phyloP scores from a whole-genome alignment of 2,888 invertebrate species.

The Trissonchulus latispiculum region DNA sequence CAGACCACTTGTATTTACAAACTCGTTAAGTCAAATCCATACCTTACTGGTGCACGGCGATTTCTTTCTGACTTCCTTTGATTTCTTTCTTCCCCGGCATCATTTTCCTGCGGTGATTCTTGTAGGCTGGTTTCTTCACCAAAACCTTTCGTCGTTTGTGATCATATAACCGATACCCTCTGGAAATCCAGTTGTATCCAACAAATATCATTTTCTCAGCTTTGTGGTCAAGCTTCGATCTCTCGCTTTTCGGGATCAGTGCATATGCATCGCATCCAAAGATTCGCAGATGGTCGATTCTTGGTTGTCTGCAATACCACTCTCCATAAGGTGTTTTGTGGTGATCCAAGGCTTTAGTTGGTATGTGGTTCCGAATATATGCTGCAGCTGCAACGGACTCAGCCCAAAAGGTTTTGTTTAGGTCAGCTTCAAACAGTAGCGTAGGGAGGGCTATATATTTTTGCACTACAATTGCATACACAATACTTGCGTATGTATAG shows the following conservation, averaged over 20 bases:
- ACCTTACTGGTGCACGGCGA: too few species aligned
- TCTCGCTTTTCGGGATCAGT: not conserved
- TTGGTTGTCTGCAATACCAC: not conserved
- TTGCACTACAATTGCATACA: too few species aligned
- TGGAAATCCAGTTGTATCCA: not conserved
- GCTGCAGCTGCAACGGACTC: not conserved
- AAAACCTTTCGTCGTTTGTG: too few species aligned
- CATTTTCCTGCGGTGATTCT: too few species aligned
- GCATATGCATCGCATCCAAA: not conserved
- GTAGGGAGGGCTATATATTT: too few species aligned
- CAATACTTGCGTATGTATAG: too few species aligned
- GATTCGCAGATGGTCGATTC: not conserved
- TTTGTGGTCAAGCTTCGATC: not conserved
- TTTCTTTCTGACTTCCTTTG: too few species aligned
- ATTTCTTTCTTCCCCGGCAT: too few species aligned
- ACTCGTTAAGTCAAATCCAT: too few species aligned
- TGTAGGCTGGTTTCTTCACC: too few species aligned
- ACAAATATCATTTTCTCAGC: not conserved
- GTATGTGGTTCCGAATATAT: not conserved
- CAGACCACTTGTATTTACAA: too few species aligned
- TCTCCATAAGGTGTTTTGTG: not conserved
- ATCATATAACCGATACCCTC: not conserved
- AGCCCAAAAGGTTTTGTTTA: not conserved
- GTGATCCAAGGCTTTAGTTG: not conserved
- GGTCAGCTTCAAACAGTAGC: not conserved